Evolutionary conservation across 2,888 invertebrate genomes (phyloP).

Genomic region (Philonicus albiceps): DNA sequence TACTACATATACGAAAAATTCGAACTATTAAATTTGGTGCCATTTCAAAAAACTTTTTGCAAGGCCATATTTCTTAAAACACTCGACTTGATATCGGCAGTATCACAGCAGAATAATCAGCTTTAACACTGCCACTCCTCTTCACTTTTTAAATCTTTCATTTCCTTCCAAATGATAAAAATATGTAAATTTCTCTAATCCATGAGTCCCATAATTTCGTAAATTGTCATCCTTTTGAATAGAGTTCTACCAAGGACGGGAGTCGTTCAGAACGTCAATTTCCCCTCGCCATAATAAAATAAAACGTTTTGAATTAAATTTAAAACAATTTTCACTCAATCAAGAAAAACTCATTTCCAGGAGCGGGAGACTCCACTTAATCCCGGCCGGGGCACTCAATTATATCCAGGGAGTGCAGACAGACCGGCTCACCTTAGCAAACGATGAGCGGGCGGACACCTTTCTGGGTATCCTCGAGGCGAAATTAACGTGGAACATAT

Average conservation of each 20-base stretch:
- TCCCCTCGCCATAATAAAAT: slow-evolving; percentile 43
- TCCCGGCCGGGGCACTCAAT: slow-evolving; percentile 13
- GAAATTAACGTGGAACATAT: slow-evolving; percentile 44
- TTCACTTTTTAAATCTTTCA: neutral
- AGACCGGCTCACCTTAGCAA: neutral
- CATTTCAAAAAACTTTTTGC: no score
- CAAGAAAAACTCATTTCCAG: slow-evolving; percentile 27
- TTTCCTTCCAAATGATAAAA: slow-evolving; percentile 21
- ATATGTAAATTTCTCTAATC: slow-evolving; percentile 47
- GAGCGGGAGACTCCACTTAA: slow-evolving; percentile 13
- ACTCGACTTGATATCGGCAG: neutral
- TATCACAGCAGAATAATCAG: neutral
- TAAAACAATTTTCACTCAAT: slow-evolving; percentile 48
- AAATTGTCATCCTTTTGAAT: neutral
- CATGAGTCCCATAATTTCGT: slow-evolving; percentile 37
- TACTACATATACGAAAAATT: no score
- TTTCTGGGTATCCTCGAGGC: slow-evolving; percentile 23
- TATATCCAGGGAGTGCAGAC: slow-evolving; percentile 15
- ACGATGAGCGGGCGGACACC: slow-evolving; percentile 2
- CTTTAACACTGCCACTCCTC: neutral
- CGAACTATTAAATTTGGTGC: no score
- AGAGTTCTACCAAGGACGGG: neutral
- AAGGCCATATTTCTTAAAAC: neutral
- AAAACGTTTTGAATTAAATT: slow-evolving; percentile 46
- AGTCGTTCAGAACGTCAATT: neutral